Conservation (phyloP, 2,797 vertebrate species). For the Fistularia commersonii region DNA sequence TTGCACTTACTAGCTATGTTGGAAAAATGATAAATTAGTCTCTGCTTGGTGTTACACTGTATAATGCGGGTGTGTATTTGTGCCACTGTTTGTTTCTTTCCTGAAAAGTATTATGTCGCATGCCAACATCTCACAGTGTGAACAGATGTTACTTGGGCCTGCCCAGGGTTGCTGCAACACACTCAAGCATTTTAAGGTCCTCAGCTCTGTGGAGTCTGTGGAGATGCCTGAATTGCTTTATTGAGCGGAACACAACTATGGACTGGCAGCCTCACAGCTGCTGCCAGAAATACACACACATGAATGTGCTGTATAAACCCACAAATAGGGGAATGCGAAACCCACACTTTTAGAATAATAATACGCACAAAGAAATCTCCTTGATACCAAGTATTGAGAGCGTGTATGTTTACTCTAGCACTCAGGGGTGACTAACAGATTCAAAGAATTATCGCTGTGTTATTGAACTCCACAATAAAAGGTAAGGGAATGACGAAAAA, state of each 20-base stretch:
- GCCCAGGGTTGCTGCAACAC: slow-evolving; percentile 51
- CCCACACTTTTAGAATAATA: no score
- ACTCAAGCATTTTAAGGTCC: slow-evolving; percentile 50
- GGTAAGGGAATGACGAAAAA: no score
- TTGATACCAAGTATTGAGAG: no score
- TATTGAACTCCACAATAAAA: no score
- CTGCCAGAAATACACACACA: slow-evolving; percentile 40
- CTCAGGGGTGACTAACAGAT: no score
- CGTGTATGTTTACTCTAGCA: no score
- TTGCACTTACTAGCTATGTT: slow-evolving; percentile 65
- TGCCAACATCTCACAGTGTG: slow-evolving; percentile 65
- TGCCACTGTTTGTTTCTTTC: slow-evolving; percentile 28
- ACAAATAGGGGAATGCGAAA: no score
- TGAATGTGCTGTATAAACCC: slow-evolving; percentile 26
- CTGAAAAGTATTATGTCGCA: slow-evolving; percentile 50
- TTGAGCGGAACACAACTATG: slow-evolving; percentile 56
- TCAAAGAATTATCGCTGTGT: no score
- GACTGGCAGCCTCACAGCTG: slow-evolving; percentile 42
- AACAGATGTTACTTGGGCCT: slow-evolving; percentile 71
- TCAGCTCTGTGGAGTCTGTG: slow-evolving; percentile 42
- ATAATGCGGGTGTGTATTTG: slow-evolving; percentile 30
- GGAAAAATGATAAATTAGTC: slow-evolving; percentile 64
- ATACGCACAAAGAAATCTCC: no score
- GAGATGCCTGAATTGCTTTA: slow-evolving; percentile 65
- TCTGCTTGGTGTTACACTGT: slow-evolving; percentile 27